phyloP scores from a whole-genome alignment of 1,140 invertebrate genomes.

The Diorhabda sublineata region DNA sequence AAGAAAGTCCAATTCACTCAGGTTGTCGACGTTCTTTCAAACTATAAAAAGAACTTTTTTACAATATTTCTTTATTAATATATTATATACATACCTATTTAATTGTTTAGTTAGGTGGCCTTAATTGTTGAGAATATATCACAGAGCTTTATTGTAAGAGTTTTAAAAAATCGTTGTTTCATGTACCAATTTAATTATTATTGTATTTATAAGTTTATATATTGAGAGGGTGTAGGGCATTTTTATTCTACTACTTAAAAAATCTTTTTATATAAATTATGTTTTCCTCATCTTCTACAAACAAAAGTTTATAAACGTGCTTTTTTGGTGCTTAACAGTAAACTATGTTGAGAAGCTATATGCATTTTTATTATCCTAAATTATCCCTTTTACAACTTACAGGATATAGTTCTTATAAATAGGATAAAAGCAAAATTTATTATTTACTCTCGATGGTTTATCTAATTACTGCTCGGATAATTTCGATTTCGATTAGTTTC shows the following conservation, averaged over 20 bases:
- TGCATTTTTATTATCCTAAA: neutral
- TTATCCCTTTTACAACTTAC: neutral
- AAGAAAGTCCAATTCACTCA: conserved; percentile 26
- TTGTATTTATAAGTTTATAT: conserved; percentile 9
- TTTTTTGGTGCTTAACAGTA: conserved; percentile 32
- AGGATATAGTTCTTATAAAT: too few species aligned
- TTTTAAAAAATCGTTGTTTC: conserved; percentile 14
- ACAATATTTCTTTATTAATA: conserved; percentile 11
- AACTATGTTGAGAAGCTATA: conserved; percentile 16
- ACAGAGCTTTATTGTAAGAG: conserved; percentile 14
- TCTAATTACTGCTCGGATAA: too few species aligned
- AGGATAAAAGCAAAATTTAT: too few species aligned
- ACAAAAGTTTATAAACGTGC: conserved; percentile 37
- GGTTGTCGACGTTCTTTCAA: conserved; percentile 15
- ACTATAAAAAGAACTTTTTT: conserved; percentile 14
- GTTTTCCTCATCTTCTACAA: conserved; percentile 29
- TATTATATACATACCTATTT: conserved; percentile 10
- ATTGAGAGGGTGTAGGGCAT: conserved; percentile 26
- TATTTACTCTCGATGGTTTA: too few species aligned
- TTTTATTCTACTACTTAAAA: conserved; percentile 17
- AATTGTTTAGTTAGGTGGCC: conserved; percentile 30
- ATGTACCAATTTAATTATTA: conserved; percentile 13
- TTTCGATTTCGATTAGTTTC: too few species aligned
- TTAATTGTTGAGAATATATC: conserved; percentile 25
- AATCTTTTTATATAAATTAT: conserved; percentile 29